Evolutionary conservation across 2,797 vertebrate genomes (phyloP).

Genomic region (Sebastiscus albofasciatus): DNA sequence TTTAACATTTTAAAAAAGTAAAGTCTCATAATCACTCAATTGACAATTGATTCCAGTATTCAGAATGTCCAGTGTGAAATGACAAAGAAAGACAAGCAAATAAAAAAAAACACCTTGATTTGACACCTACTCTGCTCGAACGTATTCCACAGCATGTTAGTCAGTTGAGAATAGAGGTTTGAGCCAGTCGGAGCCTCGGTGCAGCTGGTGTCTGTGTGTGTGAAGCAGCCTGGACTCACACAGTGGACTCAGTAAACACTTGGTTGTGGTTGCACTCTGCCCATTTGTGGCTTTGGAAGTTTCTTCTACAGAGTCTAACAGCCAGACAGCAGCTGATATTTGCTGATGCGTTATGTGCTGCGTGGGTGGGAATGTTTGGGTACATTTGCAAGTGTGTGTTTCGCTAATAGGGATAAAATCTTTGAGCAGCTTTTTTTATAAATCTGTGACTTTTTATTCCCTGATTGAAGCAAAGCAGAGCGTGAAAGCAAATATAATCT

Average conservation of each 20-base stretch:
- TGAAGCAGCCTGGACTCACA: background rate
- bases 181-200: background rate
- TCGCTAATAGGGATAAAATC: conserved; percentile 15
- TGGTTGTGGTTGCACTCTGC: background rate
- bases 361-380: conserved; percentile 26
- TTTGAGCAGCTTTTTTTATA: conserved; percentile 2
- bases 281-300: conserved; percentile 17
- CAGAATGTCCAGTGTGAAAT: background rate
- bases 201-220: conserved; percentile 16
- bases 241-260: conserved; percentile 20
- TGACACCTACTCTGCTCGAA: background rate
- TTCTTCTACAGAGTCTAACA: conserved; percentile 4
- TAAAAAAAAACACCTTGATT: background rate
- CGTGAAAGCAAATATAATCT: background rate
- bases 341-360: background rate
- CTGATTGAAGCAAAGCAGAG: background rate
- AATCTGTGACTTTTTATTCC: background rate
- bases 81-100: background rate
- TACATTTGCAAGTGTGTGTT: conserved; percentile 14
- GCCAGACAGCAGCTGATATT: conserved; percentile 12
- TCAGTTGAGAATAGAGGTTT: conserved; percentile 2
- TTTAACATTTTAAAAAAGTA: background rate
- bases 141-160: conserved; percentile 2
- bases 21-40: background rate
- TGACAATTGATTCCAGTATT: too few species aligned